phyloP scores from a whole-genome alignment of 1,140 invertebrate genomes.

The Nixonia krombeini region DNA sequence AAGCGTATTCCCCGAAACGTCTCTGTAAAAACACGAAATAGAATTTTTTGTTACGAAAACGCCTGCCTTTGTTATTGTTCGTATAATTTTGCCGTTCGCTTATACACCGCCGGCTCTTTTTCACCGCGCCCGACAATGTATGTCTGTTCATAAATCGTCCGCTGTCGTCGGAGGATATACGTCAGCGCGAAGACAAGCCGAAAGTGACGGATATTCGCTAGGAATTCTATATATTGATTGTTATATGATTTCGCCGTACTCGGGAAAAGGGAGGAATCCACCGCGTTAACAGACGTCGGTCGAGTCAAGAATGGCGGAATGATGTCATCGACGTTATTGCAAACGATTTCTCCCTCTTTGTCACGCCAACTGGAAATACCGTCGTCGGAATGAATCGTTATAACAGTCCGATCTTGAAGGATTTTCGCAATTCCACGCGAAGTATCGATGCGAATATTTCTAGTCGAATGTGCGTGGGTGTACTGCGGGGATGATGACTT shows the following conservation, averaged over 20 bases:
- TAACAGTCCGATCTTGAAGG: too few relatives aligned
- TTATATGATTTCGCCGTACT: conserved; percentile 43
- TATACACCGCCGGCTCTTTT: not conserved
- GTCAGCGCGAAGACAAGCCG: not conserved
- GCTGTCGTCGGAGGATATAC: not conserved
- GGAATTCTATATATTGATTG: conserved; percentile 58
- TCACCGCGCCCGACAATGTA: not conserved
- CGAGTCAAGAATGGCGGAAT: conserved; percentile 51
- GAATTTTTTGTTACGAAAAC: too few relatives aligned
- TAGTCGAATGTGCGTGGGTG: too few relatives aligned
- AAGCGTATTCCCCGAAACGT: too few relatives aligned
- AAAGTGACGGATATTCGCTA: conserved; percentile 40
- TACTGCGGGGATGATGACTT: too few relatives aligned
- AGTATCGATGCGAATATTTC: too few relatives aligned
- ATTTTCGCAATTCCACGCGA: too few relatives aligned
- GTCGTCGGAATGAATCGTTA: too few relatives aligned
- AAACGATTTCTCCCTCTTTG: conserved; percentile 56
- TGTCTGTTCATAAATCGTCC: not conserved
- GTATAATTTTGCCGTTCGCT: not conserved
- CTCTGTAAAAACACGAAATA: too few relatives aligned
- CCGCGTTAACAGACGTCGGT: conserved; percentile 2
- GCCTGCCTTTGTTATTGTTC: not conserved
- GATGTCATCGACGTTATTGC: conserved; percentile 56
- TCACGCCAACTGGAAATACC: too few relatives aligned
- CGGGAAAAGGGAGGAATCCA: conserved; percentile 14